Evolutionary conservation across 2,113 vertebrate genomes (phyloP).

Genomic region (Labeo catla): DNA sequence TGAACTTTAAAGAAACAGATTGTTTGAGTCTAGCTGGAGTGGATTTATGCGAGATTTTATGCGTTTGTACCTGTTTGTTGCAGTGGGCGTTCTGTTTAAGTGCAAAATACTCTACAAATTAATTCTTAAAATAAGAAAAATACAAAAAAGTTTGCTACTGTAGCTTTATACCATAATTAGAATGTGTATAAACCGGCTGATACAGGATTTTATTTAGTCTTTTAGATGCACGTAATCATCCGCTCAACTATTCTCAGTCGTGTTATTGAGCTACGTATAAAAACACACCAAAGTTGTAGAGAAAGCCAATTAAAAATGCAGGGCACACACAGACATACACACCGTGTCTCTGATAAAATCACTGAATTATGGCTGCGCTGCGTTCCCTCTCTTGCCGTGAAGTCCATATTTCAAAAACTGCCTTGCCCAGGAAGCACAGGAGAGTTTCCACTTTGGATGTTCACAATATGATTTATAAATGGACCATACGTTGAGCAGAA

Average conservation of each 20-base stretch:
- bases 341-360: neutral
- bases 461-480: slow-evolving; percentile 20
- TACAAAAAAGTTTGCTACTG: neutral
- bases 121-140: neutral
- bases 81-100: neutral
- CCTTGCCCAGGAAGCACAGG: neutral
- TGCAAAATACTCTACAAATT: neutral
- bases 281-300: neutral
- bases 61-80: neutral
- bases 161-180: neutral
- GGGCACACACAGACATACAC: neutral
- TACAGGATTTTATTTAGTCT: neutral
- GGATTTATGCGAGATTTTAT: neutral
- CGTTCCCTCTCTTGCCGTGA: neutral
- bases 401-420: slow-evolving; percentile 19
- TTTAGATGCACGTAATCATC: neutral
- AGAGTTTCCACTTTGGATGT: neutral
- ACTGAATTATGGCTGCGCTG: slow-evolving; percentile 26
- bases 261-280: neutral
- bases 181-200: neutral
- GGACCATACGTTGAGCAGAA: neutral
- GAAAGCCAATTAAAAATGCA: neutral
- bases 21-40: neutral
- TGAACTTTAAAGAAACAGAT: neutral
- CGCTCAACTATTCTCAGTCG: neutral